Evolutionary conservation across 2,888 invertebrate species (phyloP), one percentile per base, ranked within the genome.

Genomic region (Parasteatoda lunata): DNA sequence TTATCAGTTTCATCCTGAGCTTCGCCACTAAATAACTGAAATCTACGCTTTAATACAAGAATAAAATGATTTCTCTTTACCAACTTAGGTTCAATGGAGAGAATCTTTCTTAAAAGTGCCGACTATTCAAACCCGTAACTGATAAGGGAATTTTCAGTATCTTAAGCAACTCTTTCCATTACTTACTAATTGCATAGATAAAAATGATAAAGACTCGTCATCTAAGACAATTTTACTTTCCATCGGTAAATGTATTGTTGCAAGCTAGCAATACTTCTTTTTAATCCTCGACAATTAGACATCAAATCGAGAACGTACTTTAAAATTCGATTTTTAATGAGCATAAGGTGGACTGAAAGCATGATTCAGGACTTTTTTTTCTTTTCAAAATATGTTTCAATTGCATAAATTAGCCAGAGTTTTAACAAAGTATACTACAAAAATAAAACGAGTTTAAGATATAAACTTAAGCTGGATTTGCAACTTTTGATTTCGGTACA

Each of bases 211-310:
- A 80, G 80, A 75, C 78, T 64, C 78, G 13, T 80, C 85, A 69
- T 77, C 72, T n/a, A 59, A 69, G 69, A 73, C 81, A 81, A 73
- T 73, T 72, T 71, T 59, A 49, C 68, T 66, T 75, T 79, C 77
- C 49, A 73, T 68, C 68, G 73, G 48, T 51, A 64, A 83, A 78
- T 78, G 65, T 64, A 69, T 69, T 75, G 65, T 64, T 66, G 68
- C 45, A 73, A 54, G 80, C 69, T 69, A 47, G 54, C 48, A 79
- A 48, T 65, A 68, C 64, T 79, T 64, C 75, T 79, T 75, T 85
- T 85, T 76, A 85, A 85, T 85, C 85, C 85, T 13, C 51, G 85
- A 77, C 84, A 84, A 84, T 84, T 84, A 84, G 72, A 85, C 70
- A 79, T 76, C 54, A 70, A 76, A 80, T 75, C 70, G 79, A 51